Evolutionary conservation across 2,113 vertebrate species (phyloP).

Genomic region (Aptenodytes forsteri): DNA sequence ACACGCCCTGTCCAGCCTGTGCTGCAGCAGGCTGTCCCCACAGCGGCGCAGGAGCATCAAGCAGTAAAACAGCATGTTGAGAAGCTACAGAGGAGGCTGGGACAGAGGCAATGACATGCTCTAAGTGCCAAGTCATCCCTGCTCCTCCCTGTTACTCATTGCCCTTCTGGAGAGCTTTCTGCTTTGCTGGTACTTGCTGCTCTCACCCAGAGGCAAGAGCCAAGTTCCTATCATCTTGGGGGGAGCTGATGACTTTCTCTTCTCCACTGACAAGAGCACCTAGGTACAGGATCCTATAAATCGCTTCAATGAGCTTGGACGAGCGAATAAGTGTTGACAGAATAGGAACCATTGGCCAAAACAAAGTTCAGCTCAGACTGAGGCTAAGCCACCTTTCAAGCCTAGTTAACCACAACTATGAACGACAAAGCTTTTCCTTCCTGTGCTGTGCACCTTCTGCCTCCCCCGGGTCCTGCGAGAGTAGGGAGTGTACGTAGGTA

Average conservation of each 20-base stretch:
- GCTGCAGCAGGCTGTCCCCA: background rate
- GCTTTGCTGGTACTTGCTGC: background rate
- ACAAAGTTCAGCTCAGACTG: background rate
- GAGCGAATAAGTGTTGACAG: background rate
- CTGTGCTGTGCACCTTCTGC: background rate
- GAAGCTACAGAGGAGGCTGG: background rate
- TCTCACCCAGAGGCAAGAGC: background rate
- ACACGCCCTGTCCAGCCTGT: background rate
- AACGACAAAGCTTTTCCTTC: background rate
- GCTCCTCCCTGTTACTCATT: background rate
- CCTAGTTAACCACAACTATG: background rate
- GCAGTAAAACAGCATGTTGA: background rate
- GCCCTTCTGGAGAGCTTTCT: background rate
- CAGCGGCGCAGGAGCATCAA: background rate
- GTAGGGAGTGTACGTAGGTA: background rate
- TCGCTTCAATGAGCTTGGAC: background rate
- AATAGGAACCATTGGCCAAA: background rate
- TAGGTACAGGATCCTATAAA: background rate
- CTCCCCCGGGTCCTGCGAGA: background rate
- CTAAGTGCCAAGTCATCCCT: background rate
- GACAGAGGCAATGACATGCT: background rate
- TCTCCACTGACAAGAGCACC: background rate
- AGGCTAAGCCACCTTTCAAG: background rate
- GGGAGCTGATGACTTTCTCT: background rate
- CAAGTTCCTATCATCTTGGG: background rate